Conservation (phyloP, 1,140 invertebrate species). For the Forficula auricularia region DNA sequence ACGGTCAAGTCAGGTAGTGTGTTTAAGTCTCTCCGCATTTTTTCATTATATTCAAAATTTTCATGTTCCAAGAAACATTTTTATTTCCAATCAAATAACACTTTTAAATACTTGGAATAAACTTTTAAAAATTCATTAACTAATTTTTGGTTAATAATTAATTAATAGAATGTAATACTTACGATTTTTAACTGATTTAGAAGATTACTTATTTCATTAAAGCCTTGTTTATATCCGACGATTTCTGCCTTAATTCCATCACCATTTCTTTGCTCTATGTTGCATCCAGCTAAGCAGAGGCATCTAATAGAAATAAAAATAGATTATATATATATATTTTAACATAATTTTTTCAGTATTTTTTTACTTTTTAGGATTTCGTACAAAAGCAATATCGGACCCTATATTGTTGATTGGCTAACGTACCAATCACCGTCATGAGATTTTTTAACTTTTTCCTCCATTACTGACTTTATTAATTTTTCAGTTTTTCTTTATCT, state of each 20-base stretch:
- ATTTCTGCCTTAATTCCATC: slow-evolving; percentile 67
- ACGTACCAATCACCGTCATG: too few relatives aligned
- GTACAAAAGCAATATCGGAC: background rate
- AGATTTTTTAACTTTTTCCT: too few relatives aligned
- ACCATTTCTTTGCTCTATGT: slow-evolving; percentile 44
- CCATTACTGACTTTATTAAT: too few relatives aligned
- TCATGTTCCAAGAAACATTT: too few relatives aligned
- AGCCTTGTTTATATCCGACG: slow-evolving; percentile 60
- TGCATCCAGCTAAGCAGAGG: slow-evolving; percentile 53
- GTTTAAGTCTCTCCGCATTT: too few relatives aligned
- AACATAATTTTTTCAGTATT: background rate
- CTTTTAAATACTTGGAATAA: too few relatives aligned
- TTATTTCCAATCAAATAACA: too few relatives aligned
- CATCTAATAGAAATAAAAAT: slow-evolving; percentile 28
- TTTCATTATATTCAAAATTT: too few relatives aligned
- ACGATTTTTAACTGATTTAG: slow-evolving; percentile 51
- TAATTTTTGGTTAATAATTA: too few relatives aligned
- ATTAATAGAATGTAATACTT: slow-evolving; percentile 18
- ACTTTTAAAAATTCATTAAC: too few relatives aligned
- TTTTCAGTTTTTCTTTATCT: too few relatives aligned
- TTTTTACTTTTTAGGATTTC: background rate
- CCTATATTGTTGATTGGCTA: background rate
- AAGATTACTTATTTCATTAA: slow-evolving; percentile 53
- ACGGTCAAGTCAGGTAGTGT: too few relatives aligned
- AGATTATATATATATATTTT: slow-evolving; percentile 1